Conservation (phyloP, 2,797 vertebrate species). For the Xenentodon cancila region DNA sequence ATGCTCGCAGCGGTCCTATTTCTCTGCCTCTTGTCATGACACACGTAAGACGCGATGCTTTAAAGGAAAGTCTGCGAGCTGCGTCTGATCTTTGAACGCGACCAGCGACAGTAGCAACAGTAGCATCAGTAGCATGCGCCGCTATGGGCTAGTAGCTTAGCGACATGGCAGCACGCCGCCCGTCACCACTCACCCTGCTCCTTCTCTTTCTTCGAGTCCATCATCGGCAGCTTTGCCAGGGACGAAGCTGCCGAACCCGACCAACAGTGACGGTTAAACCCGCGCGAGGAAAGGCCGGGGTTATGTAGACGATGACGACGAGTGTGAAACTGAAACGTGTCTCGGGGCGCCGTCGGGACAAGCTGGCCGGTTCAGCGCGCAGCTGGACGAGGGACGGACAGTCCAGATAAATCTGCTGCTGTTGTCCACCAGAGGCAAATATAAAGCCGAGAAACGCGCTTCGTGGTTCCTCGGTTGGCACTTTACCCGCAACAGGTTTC, state of each 20-base stretch:
- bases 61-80: conserved; percentile 6
- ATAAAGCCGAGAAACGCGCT: too few species aligned
- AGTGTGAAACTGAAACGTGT: conserved; percentile 57
- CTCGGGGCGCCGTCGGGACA: conserved; percentile 47
- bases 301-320: conserved; percentile 13
- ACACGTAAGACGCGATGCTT: conserved; percentile 14
- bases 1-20: not conserved
- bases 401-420: too few species aligned
- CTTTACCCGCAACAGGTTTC: too few species aligned
- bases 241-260: conserved; percentile 14
- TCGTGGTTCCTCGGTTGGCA: too few species aligned
- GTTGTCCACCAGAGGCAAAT: too few species aligned
- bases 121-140: too few species aligned
- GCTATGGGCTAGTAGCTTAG: conserved; percentile 60
- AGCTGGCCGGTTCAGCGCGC: conserved; percentile 42
- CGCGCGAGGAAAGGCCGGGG: conserved; percentile 10
- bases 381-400: conserved; percentile 58
- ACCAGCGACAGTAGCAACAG: conserved; percentile 42
- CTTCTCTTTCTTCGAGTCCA: conserved; percentile 83
- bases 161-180: conserved; percentile 70
- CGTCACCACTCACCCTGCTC: conserved; percentile 80
- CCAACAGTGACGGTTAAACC: not conserved
- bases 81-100: conserved; percentile 5
- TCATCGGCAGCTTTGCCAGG: conserved; percentile 49
- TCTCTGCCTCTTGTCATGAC: conserved; percentile 3